Percentiles rank a stretch among this genome's conserved stretches.
Evolutionary conservation across 2,888 invertebrate genomes (phyloP).

Genomic region (Allacma fusca): DNA sequence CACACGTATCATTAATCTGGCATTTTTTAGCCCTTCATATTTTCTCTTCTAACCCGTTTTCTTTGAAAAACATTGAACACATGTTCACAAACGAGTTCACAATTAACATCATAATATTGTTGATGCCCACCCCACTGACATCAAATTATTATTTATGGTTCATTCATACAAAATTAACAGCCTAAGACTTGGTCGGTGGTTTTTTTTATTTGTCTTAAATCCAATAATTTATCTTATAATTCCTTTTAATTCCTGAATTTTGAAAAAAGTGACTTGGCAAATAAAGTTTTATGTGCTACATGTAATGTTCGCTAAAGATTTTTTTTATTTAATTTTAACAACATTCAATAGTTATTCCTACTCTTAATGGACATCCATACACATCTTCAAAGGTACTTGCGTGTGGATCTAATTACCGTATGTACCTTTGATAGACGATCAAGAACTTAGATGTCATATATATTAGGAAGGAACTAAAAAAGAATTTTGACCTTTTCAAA

Average conservation of each 20-base stretch:
- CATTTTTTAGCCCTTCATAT: not conserved
- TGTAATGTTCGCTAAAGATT: not conserved
- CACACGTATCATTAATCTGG: not conserved
- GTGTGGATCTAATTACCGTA: not conserved
- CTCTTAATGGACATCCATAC: not conserved
- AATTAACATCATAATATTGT: no score
- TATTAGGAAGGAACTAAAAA: no score
- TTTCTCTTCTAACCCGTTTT: not conserved
- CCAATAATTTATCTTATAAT: not conserved
- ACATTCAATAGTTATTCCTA: not conserved
- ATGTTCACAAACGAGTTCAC: not conserved
- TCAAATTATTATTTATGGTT: no score
- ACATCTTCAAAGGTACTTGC: not conserved
- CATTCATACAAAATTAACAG: no score
- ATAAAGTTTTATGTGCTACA: not conserved
- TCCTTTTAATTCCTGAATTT: not conserved
- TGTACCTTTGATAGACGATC: no score
- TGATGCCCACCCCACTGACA: no score
- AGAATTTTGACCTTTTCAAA: not conserved
- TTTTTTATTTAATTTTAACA: not conserved
- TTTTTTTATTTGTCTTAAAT: not conserved
- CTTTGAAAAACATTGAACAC: not conserved
- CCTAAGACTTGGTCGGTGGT: no score
- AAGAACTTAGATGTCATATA: not conserved
- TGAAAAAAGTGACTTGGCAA: not conserved